Evolutionary conservation across 2,888 invertebrate species (phyloP).

Genomic region (Atethmia centrago): DNA sequence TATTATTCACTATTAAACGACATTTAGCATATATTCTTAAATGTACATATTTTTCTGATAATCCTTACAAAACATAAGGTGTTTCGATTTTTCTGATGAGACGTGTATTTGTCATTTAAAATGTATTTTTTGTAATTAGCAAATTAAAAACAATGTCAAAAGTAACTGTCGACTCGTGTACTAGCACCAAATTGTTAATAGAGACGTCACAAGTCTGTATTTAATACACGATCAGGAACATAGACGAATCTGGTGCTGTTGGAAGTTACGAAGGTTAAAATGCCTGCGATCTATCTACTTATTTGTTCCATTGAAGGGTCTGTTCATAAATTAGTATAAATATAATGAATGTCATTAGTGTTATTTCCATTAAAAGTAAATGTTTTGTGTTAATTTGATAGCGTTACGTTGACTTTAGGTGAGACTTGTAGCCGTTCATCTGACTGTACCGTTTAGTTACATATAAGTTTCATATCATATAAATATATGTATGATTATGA

Average conservation of each 20-base stretch:
- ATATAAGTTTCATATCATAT: constrained; percentile 90
- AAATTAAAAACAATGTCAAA: neutral
- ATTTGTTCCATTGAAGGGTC: constrained; percentile 76
- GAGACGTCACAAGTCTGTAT: constrained; percentile 23
- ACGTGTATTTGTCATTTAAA: neutral
- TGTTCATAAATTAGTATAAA: constrained; percentile 84
- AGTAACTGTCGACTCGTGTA: constrained; percentile 40
- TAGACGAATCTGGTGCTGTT: constrained; percentile 26
- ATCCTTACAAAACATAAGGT: too few relatives aligned
- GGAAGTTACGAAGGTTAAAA: constrained; percentile 7
- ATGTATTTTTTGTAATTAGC: neutral
- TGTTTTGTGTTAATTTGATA: constrained; percentile 81
- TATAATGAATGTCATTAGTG: constrained; percentile 85
- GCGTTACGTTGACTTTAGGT: constrained; percentile 79
- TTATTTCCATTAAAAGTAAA: constrained; percentile 83
- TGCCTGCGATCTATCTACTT: constrained; percentile 66
- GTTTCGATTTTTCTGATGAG: too few relatives aligned
- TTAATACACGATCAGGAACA: constrained; percentile 41
- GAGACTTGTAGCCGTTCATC: constrained; percentile 73
- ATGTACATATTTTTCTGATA: too few relatives aligned
- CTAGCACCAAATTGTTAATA: constrained; percentile 16
- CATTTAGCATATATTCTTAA: too few relatives aligned
- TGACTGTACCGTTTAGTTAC: constrained; percentile 68
- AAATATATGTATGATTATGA: constrained; percentile 85
- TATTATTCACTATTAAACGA: too few relatives aligned